phyloP scores from a whole-genome alignment of 1,140 invertebrate species.

The Halesus radiatus region DNA sequence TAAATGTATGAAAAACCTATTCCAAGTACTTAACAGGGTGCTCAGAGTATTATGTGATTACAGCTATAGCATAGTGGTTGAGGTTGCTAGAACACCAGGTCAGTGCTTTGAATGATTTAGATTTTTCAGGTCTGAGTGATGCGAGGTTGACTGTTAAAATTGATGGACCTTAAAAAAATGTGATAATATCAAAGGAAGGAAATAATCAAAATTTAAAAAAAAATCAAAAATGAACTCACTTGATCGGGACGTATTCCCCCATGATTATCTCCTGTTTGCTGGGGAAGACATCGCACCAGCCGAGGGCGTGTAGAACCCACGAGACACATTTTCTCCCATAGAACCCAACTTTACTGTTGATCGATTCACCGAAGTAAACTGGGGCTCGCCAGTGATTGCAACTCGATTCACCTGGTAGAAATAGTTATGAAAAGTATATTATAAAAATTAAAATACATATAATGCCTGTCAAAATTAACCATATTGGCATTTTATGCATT shows the following conservation, averaged over 20 bases:
- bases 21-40: no score
- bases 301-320: slow-evolving; percentile 75
- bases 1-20: no score
- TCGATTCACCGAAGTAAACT: slow-evolving; percentile 81
- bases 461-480: neutral
- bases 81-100: no score
- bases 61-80: no score
- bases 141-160: no score
- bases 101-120: no score
- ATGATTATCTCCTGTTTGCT: slow-evolving; percentile 73
- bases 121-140: no score
- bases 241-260: slow-evolving; percentile 76
- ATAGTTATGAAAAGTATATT: neutral
- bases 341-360: slow-evolving; percentile 78
- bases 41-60: no score
- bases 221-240: slow-evolving; percentile 66
- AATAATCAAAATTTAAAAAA: neutral
- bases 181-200: no score
- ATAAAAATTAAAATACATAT: neutral
- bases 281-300: slow-evolving; percentile 68
- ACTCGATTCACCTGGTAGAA: slow-evolving; percentile 60
- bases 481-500: neutral
- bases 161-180: no score
- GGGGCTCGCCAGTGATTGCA: slow-evolving; percentile 80
- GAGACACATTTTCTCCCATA: slow-evolving; percentile 78